These are phyloP conservation scores for Alcis repandata DNA, from an alignment of 2,888 invertebrate genomes.

Conservation along the genomic window DNA sequence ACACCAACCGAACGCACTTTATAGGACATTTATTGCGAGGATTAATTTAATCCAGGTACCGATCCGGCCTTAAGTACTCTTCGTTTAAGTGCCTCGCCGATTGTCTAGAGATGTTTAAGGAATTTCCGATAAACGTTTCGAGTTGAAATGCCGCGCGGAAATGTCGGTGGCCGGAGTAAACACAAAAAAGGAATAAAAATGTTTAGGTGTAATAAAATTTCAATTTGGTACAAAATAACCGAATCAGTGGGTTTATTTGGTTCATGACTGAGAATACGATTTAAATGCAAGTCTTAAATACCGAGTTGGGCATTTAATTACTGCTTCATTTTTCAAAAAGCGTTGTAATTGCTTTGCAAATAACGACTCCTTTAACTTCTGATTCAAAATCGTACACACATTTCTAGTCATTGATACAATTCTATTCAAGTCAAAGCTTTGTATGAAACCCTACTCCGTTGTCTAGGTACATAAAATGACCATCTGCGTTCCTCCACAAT, in stretches of 20 bases:
- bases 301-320: background rate
- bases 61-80: constrained; percentile 32
- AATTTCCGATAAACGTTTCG: constrained; percentile 23
- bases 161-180: background rate
- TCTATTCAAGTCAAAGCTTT: background rate
- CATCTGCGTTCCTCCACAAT: background rate
- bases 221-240: background rate
- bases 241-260: background rate
- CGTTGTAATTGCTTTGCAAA: background rate
- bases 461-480: background rate
- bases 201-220: background rate
- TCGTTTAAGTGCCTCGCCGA: constrained; percentile 29
- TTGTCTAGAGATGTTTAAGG: constrained; percentile 32
- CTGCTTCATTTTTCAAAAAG: background rate
- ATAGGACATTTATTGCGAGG: constrained; percentile 46
- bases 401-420: background rate
- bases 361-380: background rate
- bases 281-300: background rate
- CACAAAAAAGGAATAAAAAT: background rate
- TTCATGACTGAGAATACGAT: background rate
- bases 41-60: constrained; percentile 42
- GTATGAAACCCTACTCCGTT: background rate
- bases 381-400: background rate
- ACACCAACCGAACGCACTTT: constrained; percentile 48
- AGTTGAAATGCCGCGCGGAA: constrained; percentile 12